A percentile compares a stretch with the other conserved stretches of the same genome.
These are phyloP conservation scores for Yponomeuta sedellus DNA, from an alignment of 2,888 invertebrate genomes.

Conservation along the genomic window DNA sequence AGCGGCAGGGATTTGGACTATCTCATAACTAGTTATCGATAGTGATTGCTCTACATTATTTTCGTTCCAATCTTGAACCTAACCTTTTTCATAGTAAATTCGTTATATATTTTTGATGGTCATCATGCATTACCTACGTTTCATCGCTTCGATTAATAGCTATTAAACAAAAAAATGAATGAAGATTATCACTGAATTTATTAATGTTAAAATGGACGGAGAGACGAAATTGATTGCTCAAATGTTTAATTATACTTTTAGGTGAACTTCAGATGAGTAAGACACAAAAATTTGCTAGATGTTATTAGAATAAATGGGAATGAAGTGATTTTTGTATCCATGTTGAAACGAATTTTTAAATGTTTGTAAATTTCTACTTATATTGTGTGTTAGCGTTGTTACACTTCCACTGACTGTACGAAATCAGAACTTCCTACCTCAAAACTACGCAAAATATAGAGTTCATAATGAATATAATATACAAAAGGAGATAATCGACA, in stretches of 20 bases:
- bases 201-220: slow-evolving; percentile 65
- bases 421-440: slow-evolving; percentile 70
- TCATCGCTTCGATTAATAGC: slow-evolving; percentile 52
- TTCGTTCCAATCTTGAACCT: slow-evolving; percentile 9
- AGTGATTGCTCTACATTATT: slow-evolving; percentile 8
- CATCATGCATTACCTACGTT: slow-evolving; percentile 69
- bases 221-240: slow-evolving; percentile 75
- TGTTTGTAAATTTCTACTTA: slow-evolving; percentile 54
- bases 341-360: slow-evolving; percentile 71
- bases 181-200: slow-evolving; percentile 65
- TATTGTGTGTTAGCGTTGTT: slow-evolving; percentile 33
- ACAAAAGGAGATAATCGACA: slow-evolving; percentile 34
- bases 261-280: slow-evolving; percentile 67
- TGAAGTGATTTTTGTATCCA: slow-evolving; percentile 67
- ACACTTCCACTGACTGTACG: slow-evolving; percentile 28
- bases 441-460: slow-evolving; percentile 61
- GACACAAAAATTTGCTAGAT: slow-evolving; percentile 67
- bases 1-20: not conserved
- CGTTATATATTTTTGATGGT: slow-evolving; percentile 54
- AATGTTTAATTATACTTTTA: slow-evolving; percentile 74
- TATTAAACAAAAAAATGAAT: slow-evolving; percentile 33
- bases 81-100: slow-evolving; percentile 37
- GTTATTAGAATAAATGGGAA: slow-evolving; percentile 46
- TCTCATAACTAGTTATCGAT: slow-evolving; percentile 4
- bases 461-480: slow-evolving; percentile 58